Conservation (phyloP, 2,113 vertebrate genomes). For the Oreamnos americanus region DNA sequence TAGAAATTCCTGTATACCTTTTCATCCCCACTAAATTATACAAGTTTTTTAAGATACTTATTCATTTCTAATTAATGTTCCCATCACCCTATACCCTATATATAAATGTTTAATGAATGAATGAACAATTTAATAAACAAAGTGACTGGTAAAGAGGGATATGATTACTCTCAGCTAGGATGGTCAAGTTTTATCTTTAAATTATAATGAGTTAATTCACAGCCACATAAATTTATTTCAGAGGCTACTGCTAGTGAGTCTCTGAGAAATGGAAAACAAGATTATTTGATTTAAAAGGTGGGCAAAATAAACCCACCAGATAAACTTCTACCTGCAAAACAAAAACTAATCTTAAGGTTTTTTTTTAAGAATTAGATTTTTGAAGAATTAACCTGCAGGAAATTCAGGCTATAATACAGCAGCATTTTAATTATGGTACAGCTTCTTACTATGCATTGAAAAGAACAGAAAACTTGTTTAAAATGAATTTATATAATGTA, state of each 20-base stretch:
- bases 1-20: neutral
- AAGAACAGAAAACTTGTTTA: neutral
- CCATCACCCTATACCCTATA: neutral
- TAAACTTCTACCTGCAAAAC: neutral
- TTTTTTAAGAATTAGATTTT: neutral
- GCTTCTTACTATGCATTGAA: neutral
- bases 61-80: neutral
- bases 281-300: neutral
- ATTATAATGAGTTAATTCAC: neutral
- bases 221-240: neutral
- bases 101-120: neutral
- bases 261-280: slow-evolving; percentile 34
- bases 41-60: neutral
- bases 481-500: neutral
- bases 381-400: neutral
- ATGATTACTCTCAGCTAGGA: neutral
- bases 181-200: neutral
- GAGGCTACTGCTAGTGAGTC: neutral
- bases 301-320: neutral
- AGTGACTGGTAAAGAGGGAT: neutral
- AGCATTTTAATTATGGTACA: neutral
- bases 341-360: neutral
- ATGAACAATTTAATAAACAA: neutral
- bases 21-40: neutral
- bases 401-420: neutral